A percentile compares a stretch with the other conserved stretches of the same genome.
Evolutionary conservation across 1,140 invertebrate genomes (phyloP).

Genomic region (Cotesia chilonis): DNA sequence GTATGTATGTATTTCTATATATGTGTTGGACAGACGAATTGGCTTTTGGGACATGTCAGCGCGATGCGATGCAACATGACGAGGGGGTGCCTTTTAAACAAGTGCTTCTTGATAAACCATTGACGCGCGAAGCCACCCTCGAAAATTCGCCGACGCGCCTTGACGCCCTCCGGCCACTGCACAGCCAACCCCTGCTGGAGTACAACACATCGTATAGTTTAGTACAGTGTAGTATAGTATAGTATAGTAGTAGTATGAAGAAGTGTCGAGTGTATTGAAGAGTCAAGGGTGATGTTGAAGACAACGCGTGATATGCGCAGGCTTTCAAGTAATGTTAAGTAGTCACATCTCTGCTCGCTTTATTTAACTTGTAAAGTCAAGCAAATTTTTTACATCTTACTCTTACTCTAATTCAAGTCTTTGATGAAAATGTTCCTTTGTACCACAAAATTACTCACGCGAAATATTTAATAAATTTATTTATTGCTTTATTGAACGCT

Average conservation of each 20-base stretch:
- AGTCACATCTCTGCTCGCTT: background rate
- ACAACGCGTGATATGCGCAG: slow-evolving; percentile 1
- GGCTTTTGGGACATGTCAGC: slow-evolving; percentile 52
- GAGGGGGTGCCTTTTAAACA: slow-evolving; percentile 64
- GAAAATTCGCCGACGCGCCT: slow-evolving; percentile 51
- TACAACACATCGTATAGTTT: too few species aligned
- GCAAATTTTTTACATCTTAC: slow-evolving; percentile 5
- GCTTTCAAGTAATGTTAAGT: background rate
- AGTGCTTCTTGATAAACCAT: slow-evolving; percentile 67
- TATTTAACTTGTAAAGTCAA: background rate
- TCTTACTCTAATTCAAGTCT: background rate
- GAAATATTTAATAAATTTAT: too few species aligned
- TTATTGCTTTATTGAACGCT: too few species aligned
- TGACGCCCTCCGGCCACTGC: slow-evolving; percentile 40
- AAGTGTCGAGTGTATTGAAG: background rate
- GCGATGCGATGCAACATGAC: slow-evolving; percentile 40
- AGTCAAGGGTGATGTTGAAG: background rate
- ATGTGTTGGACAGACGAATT: slow-evolving; percentile 51
- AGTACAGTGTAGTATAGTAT: background rate
- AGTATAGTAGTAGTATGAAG: background rate
- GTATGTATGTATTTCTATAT: background rate
- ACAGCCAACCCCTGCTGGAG: slow-evolving; percentile 31
- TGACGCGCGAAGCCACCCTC: slow-evolving; percentile 60
- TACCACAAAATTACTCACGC: too few species aligned
- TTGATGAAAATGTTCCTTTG: background rate